Conservation (phyloP, 2,113 vertebrate species). For the Mustelus asterias region DNA sequence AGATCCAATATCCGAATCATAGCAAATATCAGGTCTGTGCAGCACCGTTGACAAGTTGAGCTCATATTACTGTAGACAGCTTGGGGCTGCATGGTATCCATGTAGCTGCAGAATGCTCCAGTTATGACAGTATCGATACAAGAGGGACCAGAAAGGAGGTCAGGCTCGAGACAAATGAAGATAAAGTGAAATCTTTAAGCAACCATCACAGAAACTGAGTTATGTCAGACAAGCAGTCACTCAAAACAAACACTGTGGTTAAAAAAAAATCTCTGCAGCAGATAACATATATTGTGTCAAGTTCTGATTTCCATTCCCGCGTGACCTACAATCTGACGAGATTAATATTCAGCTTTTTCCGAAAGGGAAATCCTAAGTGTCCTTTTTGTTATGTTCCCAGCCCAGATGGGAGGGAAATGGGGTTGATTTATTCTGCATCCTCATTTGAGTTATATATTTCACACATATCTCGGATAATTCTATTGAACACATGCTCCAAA, state of each 20-base stretch:
- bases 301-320: constrained; percentile 60
- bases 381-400: constrained; percentile 48
- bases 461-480: constrained; percentile 44
- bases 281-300: constrained; percentile 22
- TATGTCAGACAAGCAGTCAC: constrained; percentile 49
- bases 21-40: constrained; percentile 30
- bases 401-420: constrained; percentile 41
- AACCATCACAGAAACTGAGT: constrained; percentile 57
- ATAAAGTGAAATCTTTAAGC: constrained; percentile 64
- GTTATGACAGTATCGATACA: constrained; percentile 49
- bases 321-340: constrained; percentile 44
- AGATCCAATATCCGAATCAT: constrained; percentile 35
- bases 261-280: constrained; percentile 50
- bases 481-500: constrained; percentile 41
- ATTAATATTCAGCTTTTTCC: constrained; percentile 59
- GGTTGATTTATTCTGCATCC: constrained; percentile 55
- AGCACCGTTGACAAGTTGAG: constrained; percentile 1
- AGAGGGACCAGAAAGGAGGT: constrained; percentile 48
- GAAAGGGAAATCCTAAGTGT: constrained; percentile 53
- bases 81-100: background rate
- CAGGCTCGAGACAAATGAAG: constrained; percentile 58
- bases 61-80: constrained; percentile 32
- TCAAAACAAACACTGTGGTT: constrained; percentile 55
- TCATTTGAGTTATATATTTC: constrained; percentile 47
- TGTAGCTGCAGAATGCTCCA: constrained; percentile 32